Base-by-base conservation (phyloP, 2,888 invertebrate species). In the Agonopterix arenella region DNA sequence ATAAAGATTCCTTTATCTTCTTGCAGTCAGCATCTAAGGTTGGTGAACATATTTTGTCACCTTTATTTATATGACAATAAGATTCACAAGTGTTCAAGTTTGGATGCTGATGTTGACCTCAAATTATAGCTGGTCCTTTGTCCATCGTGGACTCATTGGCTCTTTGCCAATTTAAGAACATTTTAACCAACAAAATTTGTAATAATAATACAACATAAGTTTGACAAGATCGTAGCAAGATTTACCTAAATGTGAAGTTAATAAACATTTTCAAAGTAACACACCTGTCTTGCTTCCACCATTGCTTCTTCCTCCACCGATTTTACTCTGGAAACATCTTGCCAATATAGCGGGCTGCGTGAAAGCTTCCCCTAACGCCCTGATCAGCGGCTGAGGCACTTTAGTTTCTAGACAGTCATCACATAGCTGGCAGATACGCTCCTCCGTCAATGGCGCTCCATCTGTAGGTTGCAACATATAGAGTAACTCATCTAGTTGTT, bases 351-450 rank as follows among this genome's bases (percentile, higher is more conserved):
- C 64, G 0, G 89, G 89, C 51, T 90, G 90, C 54, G 91, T 91
- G 78, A 95, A 97, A 1, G 96, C 94, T 73, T 94, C 93, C 1
- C 95, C 94, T 37, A 97, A 78, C 10, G 94, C 93, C 50, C 94
- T 90, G 55, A 95, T 93, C 44, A 97, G 82, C 8, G 93, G 91
- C 45, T 94, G 92, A 68, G 94, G 95, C 50, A 91, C 90, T 57
- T 93, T 90, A 43, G 90, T 91, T 54, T 91, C 84, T 66, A 93
- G 90, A 71, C 97, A 96, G 62, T 92, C 92, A 57, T 93, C 93
- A 61, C 97, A 93, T 53, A 97, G 90, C 59, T 93, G 91, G 66
- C 92, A 90, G 48, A 97, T 86, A 55, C 92, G 92, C 55, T 93
- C 91, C 80, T 97, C 97, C 46, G 95, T 96, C 56, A 97, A 82